Evolutionary conservation across 2,113 vertebrate species (phyloP).

Genomic region (Andinoacara biseriatus): DNA sequence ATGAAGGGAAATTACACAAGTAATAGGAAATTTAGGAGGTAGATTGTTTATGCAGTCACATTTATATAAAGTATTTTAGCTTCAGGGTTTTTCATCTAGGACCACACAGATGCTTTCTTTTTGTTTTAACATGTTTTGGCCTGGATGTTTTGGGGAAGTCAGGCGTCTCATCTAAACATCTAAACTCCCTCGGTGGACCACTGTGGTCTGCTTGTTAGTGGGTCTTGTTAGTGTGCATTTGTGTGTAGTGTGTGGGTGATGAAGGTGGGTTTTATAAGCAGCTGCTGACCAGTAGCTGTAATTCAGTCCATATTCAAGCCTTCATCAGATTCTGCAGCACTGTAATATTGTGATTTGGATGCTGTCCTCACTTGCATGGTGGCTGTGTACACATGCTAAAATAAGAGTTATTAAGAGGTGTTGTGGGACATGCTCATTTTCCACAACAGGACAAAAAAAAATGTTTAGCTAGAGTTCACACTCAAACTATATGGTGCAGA

Average conservation of each 20-base stretch:
- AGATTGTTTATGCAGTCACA: conserved; percentile 3
- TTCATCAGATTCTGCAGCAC: conserved; percentile 9
- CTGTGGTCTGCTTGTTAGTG: conserved; percentile 8
- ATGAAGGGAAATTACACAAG: not conserved
- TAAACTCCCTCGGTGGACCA: conserved; percentile 7
- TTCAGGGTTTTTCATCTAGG: not conserved
- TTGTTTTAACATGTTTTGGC: not conserved
- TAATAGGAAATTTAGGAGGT: not conserved
- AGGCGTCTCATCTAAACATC: conserved; percentile 27
- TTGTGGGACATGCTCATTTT: conserved; percentile 7
- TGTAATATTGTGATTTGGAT: conserved; percentile 1
- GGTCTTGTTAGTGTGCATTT: not conserved
- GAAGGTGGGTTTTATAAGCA: conserved; percentile 27
- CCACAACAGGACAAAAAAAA: conserved; percentile 12
- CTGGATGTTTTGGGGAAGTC: not conserved
- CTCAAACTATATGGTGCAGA: not conserved
- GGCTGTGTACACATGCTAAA: not conserved
- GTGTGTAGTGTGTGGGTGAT: conserved; percentile 5
- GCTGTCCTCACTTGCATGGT: conserved; percentile 9
- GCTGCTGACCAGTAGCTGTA: conserved; percentile 59
- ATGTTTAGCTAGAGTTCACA: not conserved
- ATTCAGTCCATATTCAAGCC: conserved; percentile 21
- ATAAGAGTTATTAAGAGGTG: not conserved
- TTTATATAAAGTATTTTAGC: conserved; percentile 1
- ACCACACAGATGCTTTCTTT: conserved; percentile 15